Evolutionary conservation across 2,888 invertebrate genomes (phyloP).

Genomic region (Spodoptera picta): DNA sequence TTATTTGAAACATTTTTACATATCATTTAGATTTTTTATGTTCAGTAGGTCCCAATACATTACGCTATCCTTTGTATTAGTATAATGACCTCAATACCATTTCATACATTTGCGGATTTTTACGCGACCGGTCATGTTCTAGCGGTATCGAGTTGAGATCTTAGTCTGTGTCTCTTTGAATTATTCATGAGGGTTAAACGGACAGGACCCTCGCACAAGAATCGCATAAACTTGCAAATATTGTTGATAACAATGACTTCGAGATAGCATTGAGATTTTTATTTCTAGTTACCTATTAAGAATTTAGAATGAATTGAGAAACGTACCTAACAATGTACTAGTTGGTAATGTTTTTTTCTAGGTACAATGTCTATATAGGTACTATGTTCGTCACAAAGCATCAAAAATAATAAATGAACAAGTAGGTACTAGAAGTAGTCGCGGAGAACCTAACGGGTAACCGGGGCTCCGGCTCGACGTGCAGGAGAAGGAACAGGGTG

Average conservation of each 20-base stretch:
- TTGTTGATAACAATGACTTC: constrained; percentile 67
- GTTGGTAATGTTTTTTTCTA: too few species aligned
- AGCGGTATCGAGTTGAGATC: constrained; percentile 67
- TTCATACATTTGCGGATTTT: constrained; percentile 60
- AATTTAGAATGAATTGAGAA: neutral
- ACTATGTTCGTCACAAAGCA: too few species aligned
- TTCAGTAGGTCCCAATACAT: constrained; percentile 4
- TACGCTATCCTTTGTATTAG: constrained; percentile 34
- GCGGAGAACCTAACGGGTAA: too few species aligned
- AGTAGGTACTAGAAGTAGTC: too few species aligned
- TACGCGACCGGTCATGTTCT: constrained; percentile 63
- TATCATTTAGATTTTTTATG: constrained; percentile 1
- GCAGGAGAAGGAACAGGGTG: too few species aligned
- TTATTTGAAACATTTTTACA: too few species aligned
- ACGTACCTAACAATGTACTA: too few species aligned
- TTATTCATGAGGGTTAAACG: constrained; percentile 76
- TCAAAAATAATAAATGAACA: too few species aligned
- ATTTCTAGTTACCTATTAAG: constrained; percentile 14
- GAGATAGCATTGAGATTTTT: constrained; percentile 52
- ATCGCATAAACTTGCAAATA: constrained; percentile 66
- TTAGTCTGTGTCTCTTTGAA: constrained; percentile 68
- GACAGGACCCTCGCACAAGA: constrained; percentile 64
- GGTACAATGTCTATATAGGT: too few species aligned
- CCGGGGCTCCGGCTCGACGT: too few species aligned
- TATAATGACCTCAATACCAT: constrained; percentile 46